Percentiles rank a stretch among this genome's conserved stretches.
These are phyloP conservation scores for Melanotaenia duboulayi DNA, from an alignment of 2,113 vertebrate genomes.

Conservation along the genomic window DNA sequence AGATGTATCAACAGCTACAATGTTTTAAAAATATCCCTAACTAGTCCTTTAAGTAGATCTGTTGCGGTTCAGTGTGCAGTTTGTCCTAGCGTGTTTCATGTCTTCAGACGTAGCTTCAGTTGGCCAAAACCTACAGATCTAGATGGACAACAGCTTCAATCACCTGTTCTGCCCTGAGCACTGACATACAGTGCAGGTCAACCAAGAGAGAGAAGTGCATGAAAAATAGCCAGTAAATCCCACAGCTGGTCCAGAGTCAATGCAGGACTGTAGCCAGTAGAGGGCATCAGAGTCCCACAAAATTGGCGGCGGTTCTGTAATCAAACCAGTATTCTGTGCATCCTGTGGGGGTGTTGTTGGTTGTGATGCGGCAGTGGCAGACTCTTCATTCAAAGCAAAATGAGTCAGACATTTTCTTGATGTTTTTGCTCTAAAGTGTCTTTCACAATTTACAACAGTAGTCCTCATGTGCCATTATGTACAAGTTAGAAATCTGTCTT, in stretches of 20 bases:
- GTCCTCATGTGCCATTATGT: constrained; percentile 51
- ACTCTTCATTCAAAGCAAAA: constrained; percentile 51
- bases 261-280: constrained; percentile 57
- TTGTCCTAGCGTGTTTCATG: neutral
- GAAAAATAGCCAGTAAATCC: constrained; percentile 5
- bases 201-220: constrained; percentile 3
- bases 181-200: constrained; percentile 35
- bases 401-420: constrained; percentile 51
- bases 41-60: constrained; percentile 28
- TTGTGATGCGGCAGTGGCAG: constrained; percentile 37
- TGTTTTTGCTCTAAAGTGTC: constrained; percentile 59
- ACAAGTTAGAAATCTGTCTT: constrained; percentile 60
- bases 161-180: constrained; percentile 9
- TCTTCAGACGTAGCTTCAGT: neutral
- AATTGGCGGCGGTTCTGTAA: constrained; percentile 14
- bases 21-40: constrained; percentile 33
- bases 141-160: neutral
- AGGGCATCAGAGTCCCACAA: constrained; percentile 53
- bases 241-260: constrained; percentile 30
- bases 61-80: neutral
- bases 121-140: neutral
- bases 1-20: constrained; percentile 39
- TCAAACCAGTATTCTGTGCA: constrained; percentile 9
- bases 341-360: constrained; percentile 18
- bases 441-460: constrained; percentile 58